Base-by-base conservation (phyloP, 1,140 invertebrate species). In the Brachionus rotundiformis region DNA sequence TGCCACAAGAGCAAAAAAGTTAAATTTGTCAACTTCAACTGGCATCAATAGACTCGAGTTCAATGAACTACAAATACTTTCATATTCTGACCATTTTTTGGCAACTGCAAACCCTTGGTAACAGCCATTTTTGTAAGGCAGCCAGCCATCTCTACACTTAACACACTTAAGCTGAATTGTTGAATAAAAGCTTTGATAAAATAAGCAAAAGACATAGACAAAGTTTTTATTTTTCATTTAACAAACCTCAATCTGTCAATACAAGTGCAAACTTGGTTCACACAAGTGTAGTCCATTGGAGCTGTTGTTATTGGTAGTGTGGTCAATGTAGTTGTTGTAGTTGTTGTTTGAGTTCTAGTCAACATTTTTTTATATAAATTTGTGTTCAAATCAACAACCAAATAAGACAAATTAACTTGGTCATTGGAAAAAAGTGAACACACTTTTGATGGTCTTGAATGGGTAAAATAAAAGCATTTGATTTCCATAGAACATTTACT, bases 81-180 rank as follows among this genome's bases (percentile, higher is more conserved):
- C n/a, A 65, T 65, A 65, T 29, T 65, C 61, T 33, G 61, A 10
- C 61, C 61, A 65, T 29, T 29, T 65, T 65, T 29, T 31, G 11
- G 61, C 31, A 1, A 6, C 27, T 29, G 61, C 31, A 33, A 29
- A 31, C 6, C 10, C 25, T 31, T 31, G 13, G 13, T 65, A 65
- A 27, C 61, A 65, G 13, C 29, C n/a, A 33, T 65, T 65, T 65
- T 65, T 65, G 31, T 65, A 65, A 31, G 25, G 5, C 3, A 5
- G 3, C 61, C 61, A 65, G 13, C 61, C 61, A 31, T 29, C 4
- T 65, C 31, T 25, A 33, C 61, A 65, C 31, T 65, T 65, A 27
- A 65, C 31, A 27, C 61, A 65, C 25, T 65, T 65, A 7, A 29
- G 11, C 31, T 65, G 61, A 33, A 29, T 65, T 65, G 61, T 65